A percentile compares a stretch with the other conserved stretches of the same genome.
Conservation (phyloP, 1,140 invertebrate genomes). For the Papilio glaucus region DNA sequence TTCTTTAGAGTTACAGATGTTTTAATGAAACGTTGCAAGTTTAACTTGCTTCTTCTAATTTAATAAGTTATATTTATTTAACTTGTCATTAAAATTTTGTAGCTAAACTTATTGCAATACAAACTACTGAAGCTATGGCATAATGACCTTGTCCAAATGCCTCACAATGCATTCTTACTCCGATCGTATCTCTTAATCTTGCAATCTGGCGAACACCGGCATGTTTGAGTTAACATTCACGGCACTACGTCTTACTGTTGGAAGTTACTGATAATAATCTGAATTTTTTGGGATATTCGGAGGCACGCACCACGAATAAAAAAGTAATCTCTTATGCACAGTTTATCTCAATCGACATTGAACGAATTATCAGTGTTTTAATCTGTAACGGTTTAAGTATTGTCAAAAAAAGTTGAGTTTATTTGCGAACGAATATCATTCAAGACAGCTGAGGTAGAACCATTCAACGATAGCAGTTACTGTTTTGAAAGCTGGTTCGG, state of each 20-base stretch:
- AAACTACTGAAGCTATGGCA: background rate
- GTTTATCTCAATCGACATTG: conserved; percentile 1
- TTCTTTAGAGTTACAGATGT: too few relatives aligned
- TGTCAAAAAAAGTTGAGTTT: background rate
- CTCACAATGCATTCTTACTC: background rate
- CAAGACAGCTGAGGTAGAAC: too few relatives aligned
- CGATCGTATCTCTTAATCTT: conserved; percentile 16
- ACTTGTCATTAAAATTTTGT: background rate
- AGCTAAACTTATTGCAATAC: background rate
- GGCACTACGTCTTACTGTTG: conserved; percentile 18
- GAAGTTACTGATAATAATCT: conserved; percentile 9
- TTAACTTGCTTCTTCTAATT: too few relatives aligned
- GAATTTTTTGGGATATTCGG: conserved; percentile 16
- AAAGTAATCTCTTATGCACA: background rate
- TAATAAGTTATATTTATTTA: background rate
- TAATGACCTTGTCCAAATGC: background rate
- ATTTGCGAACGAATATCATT: background rate
- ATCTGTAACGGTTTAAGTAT: background rate
- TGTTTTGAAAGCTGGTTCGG: too few relatives aligned
- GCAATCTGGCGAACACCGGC: conserved; percentile 1
- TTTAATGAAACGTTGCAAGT: too few relatives aligned
- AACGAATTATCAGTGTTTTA: conserved; percentile 9
- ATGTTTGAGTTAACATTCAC: conserved; percentile 13
- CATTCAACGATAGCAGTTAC: too few relatives aligned
- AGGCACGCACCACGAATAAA: conserved; percentile 7